Evolutionary conservation across 1,140 invertebrate genomes (phyloP), one percentile per base, ranked within the genome.

Genomic region (Stenopsyche tienmushanensis): DNA sequence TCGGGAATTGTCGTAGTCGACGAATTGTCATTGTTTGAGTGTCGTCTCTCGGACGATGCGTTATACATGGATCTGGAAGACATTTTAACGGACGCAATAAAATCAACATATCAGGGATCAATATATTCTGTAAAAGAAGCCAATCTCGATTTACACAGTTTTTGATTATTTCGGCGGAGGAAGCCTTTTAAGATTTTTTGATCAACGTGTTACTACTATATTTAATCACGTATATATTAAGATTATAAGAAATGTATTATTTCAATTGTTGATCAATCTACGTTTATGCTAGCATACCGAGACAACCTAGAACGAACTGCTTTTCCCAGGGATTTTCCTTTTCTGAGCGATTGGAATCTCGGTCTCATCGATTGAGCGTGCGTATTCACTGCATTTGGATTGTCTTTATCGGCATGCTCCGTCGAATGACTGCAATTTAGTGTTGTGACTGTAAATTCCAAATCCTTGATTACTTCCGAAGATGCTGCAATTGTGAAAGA

Each of bases 381-480:
- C 0, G 80, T 71, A 0, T 70, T 71, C 57, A 67, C 65, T 65
- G 71, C 79, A 10, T 77, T 74, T 0, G 75, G 34, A 0, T 74
- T 78, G 53, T 81, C 80, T 0, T 72, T 69, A 45, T 68, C 73
- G 0, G 77, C 73, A 15, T 77, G 74, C 3, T 72, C 74, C 13
- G 74, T 50, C 3, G 74, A 50, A 55, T 86, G 83, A 10, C 79
- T 72, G 68, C 88, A 90, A 72, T 89, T 91, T 5, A 93, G 76
- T 0, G 90, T 93, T 13, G 89, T 90, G 0, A 93, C 89, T 1
- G 90, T 92, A 68, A 93, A 87, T 74, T 93, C 90, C 42, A 94
- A 89, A 73, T 93, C 91, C 74, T 91, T 90, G 17, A 89, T 88
- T 65, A 89, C 87, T 66, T 86, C 86, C 26, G 84, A 82, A 50